Evolutionary conservation across 2,113 vertebrate species (phyloP), one percentile per base, ranked within the genome.

Genomic region (Pavo muticus): DNA sequence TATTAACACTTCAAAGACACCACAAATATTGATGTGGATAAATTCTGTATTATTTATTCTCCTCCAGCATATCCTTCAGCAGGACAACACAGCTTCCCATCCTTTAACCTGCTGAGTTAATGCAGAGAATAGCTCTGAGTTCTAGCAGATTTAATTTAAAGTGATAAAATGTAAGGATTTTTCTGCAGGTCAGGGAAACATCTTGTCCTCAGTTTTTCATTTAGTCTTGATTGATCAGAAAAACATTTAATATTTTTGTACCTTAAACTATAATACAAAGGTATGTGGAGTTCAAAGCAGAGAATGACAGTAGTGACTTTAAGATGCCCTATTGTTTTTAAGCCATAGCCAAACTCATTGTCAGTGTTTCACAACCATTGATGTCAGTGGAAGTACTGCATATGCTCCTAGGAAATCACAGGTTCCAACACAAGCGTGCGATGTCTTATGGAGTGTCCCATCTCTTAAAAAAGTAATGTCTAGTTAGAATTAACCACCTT

Each of bases 1-100:
- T 87, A 91, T 79, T 76, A 93, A 40, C 42, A 76, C 47, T 91
- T 80, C 80, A 91, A 94, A 95, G 65, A 68, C 57, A 82, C 17
- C 40, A 84, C 77, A 89, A 87, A 93, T 90, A 90, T 14, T 64
- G 67, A 75, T 89, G 20, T 9, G 70, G 61, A 69, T 86, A 89
- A 50, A 65, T 68, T 79, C 54, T 52, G 10, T 44, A 45, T 35
- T 70, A 78, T 65, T 72, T 74, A 19, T 65, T 81, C 52, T 78
- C 27, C 54, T 68, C 40, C 40, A 6, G 9, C 24, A 45, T 45
- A 84, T 84, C 73, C 73, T 91, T 75, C 73, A 89, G 70, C 29
- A 79, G 44, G 82, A 88, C 63, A 94, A 84, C 52, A 93, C 35
- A 90, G 37, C 42, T 90, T 93, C 50, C 48, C 39, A 40, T 44